Conservation (phyloP, 1,140 invertebrate genomes). For the Venustaconcha ellipsiformis region DNA sequence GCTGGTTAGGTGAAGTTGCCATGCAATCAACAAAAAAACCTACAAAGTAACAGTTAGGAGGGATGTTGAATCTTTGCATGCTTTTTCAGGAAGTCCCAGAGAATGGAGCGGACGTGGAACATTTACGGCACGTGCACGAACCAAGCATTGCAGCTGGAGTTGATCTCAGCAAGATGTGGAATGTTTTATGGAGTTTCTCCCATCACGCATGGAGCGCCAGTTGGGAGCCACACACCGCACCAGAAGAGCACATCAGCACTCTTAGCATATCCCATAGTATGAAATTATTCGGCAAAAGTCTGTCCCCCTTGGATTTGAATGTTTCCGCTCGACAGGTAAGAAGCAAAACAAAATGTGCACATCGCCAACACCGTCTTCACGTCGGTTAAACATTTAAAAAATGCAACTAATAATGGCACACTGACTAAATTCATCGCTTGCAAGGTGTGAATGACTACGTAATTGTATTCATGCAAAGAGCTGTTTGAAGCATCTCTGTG, state of each 20-base stretch:
- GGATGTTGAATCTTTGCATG: neutral
- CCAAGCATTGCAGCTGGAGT: conserved; percentile 74
- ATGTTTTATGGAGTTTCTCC: conserved; percentile 62
- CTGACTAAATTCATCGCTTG: too few relatives aligned
- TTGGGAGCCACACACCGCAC: conserved; percentile 63
- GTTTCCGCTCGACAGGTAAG: conserved; percentile 74
- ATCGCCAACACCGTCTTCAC: too few relatives aligned
- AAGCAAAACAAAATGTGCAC: too few relatives aligned
- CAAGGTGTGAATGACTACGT: too few relatives aligned
- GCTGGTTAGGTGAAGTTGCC: too few relatives aligned
- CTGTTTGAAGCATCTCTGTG: too few relatives aligned
- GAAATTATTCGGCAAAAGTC: conserved; percentile 71
- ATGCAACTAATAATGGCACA: too few relatives aligned
- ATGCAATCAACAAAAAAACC: too few relatives aligned
- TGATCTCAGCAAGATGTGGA: conserved; percentile 68
- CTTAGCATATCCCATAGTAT: conserved; percentile 75
- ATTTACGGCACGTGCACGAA: conserved; percentile 81
- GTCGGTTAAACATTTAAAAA: too few relatives aligned
- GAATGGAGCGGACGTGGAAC: conserved; percentile 88
- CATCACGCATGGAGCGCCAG: conserved; percentile 67
- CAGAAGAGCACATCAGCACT: conserved; percentile 74
- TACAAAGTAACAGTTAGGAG: too few relatives aligned
- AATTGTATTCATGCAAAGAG: too few relatives aligned
- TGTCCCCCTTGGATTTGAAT: conserved; percentile 72
- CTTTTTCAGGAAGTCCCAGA: conserved; percentile 87